Evolutionary conservation across 2,888 invertebrate genomes (phyloP).

Genomic region (Charanyca ferruginea): DNA sequence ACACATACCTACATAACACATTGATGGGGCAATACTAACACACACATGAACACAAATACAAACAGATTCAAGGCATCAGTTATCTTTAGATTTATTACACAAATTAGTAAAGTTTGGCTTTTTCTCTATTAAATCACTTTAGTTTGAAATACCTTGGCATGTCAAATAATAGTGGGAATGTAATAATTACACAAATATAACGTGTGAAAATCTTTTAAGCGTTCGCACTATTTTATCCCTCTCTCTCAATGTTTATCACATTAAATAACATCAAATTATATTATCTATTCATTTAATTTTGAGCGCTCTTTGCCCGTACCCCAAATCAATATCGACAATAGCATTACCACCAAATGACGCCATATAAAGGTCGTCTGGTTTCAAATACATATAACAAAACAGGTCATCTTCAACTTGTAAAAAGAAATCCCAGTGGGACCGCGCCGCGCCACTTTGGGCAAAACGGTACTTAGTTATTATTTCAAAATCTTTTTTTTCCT

Average conservation of each 20-base stretch:
- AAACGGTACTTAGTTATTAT: conserved; percentile 54
- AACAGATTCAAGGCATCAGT: neutral
- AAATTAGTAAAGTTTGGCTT: conserved; percentile 8
- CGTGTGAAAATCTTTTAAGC: too few species aligned
- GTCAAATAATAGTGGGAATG: neutral
- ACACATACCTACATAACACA: neutral
- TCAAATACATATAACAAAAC: conserved; percentile 59
- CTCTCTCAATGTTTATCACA: too few species aligned
- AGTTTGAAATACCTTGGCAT: neutral
- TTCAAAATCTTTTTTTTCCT: conserved; percentile 57
- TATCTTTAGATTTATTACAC: conserved; percentile 3
- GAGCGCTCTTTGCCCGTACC: conserved; percentile 14
- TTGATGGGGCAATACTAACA: neutral
- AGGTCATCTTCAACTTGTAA: conserved; percentile 47
- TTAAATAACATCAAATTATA: conserved; percentile 1
- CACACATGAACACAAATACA: too few species aligned
- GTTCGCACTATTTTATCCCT: neutral
- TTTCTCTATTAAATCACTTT: neutral
- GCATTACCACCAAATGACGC: conserved; percentile 21
- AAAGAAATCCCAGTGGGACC: conserved; percentile 54
- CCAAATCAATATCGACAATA: conserved; percentile 33
- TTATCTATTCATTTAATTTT: neutral
- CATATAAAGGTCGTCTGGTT: conserved; percentile 53
- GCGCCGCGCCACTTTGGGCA: conserved; percentile 35
- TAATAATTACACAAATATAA: neutral